A percentile compares a stretch with the other conserved stretches of the same genome.
These are phyloP conservation scores for Chrysina gloriosa DNA, from an alignment of 2,888 invertebrate species.

Conservation along the genomic window DNA sequence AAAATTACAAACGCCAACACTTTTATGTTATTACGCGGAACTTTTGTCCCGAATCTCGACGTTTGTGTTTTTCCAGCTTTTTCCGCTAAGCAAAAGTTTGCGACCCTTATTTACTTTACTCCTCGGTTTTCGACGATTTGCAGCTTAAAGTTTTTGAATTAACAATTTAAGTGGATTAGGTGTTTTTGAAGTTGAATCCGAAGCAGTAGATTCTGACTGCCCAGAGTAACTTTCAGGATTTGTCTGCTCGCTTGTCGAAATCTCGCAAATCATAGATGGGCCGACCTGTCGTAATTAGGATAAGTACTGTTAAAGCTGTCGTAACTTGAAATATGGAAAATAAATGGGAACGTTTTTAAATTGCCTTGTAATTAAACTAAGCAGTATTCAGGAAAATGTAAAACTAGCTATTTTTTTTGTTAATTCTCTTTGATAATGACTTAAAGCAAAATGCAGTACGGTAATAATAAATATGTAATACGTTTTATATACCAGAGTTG, in stretches of 20 bases:
- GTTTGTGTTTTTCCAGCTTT: conserved; percentile 26
- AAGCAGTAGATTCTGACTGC: background rate
- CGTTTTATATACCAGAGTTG: too few relatives aligned
- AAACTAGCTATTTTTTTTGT: too few relatives aligned
- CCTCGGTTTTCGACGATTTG: conserved; percentile 30
- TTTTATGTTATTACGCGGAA: conserved; percentile 11
- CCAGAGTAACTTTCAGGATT: background rate
- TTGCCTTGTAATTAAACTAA: too few relatives aligned
- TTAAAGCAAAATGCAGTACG: too few relatives aligned
- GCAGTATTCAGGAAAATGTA: too few relatives aligned
- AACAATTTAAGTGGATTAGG: conserved; percentile 43
- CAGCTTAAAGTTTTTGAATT: conserved; percentile 41
- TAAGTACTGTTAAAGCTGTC: too few relatives aligned
- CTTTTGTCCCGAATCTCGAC: conserved; percentile 20
- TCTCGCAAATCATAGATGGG: background rate
- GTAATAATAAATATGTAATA: too few relatives aligned
- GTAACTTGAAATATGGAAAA: too few relatives aligned
- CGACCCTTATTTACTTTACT: conserved; percentile 16
- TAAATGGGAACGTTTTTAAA: too few relatives aligned
- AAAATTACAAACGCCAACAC: conserved; percentile 24
- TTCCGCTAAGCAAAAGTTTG: conserved; percentile 1
- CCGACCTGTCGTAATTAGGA: background rate
- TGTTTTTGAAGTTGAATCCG: conserved; percentile 29
- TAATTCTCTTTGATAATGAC: too few relatives aligned
- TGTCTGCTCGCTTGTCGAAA: background rate